Base-by-base conservation (phyloP, 1,140 invertebrate species). In the Capitella teleta region DNA sequence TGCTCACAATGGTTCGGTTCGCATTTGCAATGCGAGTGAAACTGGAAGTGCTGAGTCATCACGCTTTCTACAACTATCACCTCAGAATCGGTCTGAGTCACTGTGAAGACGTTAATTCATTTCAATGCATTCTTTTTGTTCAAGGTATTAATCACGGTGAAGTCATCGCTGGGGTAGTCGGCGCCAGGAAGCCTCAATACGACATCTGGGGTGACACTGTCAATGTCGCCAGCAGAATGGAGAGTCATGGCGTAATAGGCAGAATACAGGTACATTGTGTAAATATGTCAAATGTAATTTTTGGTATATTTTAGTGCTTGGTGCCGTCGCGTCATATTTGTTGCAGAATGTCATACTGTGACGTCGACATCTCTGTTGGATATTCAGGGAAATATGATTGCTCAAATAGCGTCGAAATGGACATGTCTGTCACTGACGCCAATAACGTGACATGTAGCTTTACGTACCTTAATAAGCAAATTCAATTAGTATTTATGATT, bases 181-280 rank as follows among this genome's bases (percentile, higher is more conserved):
- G 90, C 1, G 84, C 84, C 1, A 79, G 83, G 34, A 92, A 92
- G 64, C 88, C 89, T 0, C 76, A 90, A 10, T 91, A 77, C 59
- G 86, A 94, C 66, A 89, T 94, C 55, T 93, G 89, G 90, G 90
- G 90, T 0, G 85, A 94, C 71, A 84, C 87, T 0, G 90, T 94
- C 0, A 95, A 95, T 71, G 86, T 95, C 77, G 88, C 90, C 1
- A 91, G 87, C 6, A 76, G 91, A 58, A 91, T 91, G 86, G 87
- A 91, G 58, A 86, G 83, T 0, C 87, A 83, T 0, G 87, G 87
- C 19, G 70, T 80, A 54, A 74, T 79, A 3, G 84, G 84, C 41
- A 79, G 80, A 66, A 88, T 91, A 23, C 52, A 53, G 25, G 44
- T 53, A 14, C n/a, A n/a, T n/a, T n/a, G n/a, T n/a, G n/a, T n/a